Evolutionary conservation across 2,888 invertebrate genomes (phyloP), one percentile per base, ranked within the genome.

Genomic region (Microchrysa polita): DNA sequence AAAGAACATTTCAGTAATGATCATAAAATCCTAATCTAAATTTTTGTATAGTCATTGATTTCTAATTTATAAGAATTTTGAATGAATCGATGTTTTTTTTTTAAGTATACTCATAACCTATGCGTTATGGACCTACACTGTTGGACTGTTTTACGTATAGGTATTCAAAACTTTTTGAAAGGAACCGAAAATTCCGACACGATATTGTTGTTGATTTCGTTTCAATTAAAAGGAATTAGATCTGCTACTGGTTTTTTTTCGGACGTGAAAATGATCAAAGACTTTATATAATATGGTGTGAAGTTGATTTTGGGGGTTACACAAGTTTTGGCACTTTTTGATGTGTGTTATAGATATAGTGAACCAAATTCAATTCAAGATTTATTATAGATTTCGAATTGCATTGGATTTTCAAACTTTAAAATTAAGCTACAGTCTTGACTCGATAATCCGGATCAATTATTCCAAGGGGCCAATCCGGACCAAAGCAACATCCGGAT

Each of bases 31-130:
- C 42, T 40, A 61, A 61, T 61, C 61, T 18, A 61, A 65, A 65
- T 65, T 65, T 65, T 65, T 65, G 65, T 22, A 22, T 12, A 44
- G 65, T 65, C 65, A 65, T 65, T 65, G 48, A 65, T 65, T 42
- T 12, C 22, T 48, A 65, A 65, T 65, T 65, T 65, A 40, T 48
- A 42, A 44, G 44, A 65, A 65, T 65, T 48, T 34, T 34, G 27
- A 34, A 34, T 34, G 27, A 34, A 34, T 5, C 7, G 27, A 34
- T 34, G 18, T 20, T 10, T 48, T 48, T 48, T 55, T 16, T n/a
- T 20, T 2, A 20, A 55, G 55, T 34, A 34, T 34, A 34, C 7
- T 34, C 27, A 7, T 34, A 34, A 1, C 18, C 22, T 55, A n/a
- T 53, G 55, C 20, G 16, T 55, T n/a, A n/a, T n/a, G n/a, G n/a